Evolutionary conservation across 2,113 vertebrate species (phyloP).

Genomic region (Neogale vison): DNA sequence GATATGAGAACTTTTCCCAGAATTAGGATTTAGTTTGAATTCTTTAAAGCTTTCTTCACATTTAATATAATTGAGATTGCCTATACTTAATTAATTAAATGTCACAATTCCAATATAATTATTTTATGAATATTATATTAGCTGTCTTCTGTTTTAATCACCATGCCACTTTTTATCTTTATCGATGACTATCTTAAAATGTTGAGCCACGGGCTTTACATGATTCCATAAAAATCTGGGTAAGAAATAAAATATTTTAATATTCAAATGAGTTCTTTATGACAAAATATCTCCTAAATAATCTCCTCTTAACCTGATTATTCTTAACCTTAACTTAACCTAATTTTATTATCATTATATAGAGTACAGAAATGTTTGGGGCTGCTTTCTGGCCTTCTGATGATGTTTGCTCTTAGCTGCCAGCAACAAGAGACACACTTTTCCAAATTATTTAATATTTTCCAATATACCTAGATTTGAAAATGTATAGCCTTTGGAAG

Average conservation of each 20-base stretch:
- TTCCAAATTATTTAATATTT: conserved; percentile 12
- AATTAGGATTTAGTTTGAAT: conserved; percentile 17
- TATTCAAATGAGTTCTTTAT: not conserved
- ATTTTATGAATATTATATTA: conserved; percentile 62
- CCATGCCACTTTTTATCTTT: not conserved
- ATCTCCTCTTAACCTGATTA: not conserved
- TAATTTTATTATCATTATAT: not conserved
- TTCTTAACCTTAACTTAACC: not conserved
- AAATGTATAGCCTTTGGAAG: not conserved
- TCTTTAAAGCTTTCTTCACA: conserved; percentile 23
- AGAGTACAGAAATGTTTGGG: not conserved
- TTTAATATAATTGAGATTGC: conserved; percentile 56
- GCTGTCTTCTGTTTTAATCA: conserved; percentile 51
- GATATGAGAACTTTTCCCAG: not conserved
- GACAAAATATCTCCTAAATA: conserved; percentile 21
- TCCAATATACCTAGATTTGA: not conserved
- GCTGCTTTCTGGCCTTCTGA: not conserved
- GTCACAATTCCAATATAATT: conserved; percentile 56
- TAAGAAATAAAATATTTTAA: conserved; percentile 42
- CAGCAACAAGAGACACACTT: not conserved
- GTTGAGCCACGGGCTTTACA: not conserved
- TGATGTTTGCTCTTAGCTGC: not conserved
- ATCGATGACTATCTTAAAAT: conserved; percentile 36
- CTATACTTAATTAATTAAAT: conserved; percentile 61
- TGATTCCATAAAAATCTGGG: not conserved